Evolutionary conservation across 2,113 vertebrate genomes (phyloP).

Genomic region (Gymnarchus niloticus): DNA sequence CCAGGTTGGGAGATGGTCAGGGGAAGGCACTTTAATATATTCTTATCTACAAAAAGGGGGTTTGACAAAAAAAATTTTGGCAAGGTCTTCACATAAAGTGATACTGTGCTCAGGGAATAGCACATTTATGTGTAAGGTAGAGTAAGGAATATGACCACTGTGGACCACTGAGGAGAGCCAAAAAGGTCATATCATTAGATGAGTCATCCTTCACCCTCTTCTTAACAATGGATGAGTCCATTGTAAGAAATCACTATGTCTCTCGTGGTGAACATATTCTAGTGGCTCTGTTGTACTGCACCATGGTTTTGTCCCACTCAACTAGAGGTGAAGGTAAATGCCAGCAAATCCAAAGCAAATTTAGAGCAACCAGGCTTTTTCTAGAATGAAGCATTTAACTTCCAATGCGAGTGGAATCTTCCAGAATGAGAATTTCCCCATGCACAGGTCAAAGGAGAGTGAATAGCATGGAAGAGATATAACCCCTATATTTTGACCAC

Average conservation of each 20-base stretch:
- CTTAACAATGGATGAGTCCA: neutral
- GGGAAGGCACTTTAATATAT: no score
- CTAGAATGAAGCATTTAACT: neutral
- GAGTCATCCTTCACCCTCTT: no score
- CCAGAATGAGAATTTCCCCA: neutral
- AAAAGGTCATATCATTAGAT: neutral
- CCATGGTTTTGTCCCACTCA: neutral
- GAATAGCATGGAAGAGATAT: no score
- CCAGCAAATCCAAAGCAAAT: neutral
- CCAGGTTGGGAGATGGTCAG: no score
- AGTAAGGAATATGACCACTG: neutral
- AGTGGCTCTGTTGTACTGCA: neutral
- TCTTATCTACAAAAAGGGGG: no score
- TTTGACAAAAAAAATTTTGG: no score
- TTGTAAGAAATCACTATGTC: no score
- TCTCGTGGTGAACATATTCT: no score
- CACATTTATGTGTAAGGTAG: neutral
- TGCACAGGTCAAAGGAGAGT: neutral
- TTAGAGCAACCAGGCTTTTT: neutral
- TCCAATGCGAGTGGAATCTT: neutral
- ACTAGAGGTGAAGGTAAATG: neutral
- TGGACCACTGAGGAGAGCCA: neutral
- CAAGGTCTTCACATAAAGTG: neutral
- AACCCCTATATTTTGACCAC: no score
- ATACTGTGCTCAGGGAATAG: neutral